These are phyloP conservation scores for Cynopterus brachyotis DNA, from an alignment of 2,113 vertebrate species.

Conservation along the genomic window DNA sequence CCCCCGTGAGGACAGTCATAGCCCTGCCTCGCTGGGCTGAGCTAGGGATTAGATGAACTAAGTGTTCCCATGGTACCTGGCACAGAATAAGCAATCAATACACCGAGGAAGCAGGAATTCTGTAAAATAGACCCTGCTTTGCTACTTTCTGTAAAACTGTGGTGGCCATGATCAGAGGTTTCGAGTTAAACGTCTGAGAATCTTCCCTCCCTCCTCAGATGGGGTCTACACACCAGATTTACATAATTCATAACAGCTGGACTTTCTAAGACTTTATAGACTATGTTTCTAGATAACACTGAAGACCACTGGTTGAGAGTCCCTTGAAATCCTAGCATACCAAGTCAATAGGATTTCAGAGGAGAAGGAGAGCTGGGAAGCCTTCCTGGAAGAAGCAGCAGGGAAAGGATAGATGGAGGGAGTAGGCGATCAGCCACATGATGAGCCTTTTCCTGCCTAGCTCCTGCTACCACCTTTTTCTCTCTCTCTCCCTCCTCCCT, in stretches of 20 bases:
- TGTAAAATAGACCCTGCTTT: neutral
- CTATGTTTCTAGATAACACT: neutral
- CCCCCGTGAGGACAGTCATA: neutral
- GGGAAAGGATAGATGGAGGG: neutral
- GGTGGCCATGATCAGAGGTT: neutral
- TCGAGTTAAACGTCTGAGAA: neutral
- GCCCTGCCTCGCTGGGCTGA: neutral
- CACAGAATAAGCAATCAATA: neutral
- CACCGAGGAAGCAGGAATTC: neutral
- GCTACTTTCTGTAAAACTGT: neutral
- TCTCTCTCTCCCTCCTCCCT: too few relatives aligned
- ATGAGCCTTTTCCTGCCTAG: neutral
- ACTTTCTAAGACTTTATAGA: neutral
- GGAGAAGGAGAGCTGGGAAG: neutral
- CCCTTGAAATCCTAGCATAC: neutral
- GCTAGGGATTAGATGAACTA: neutral
- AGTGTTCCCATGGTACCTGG: neutral
- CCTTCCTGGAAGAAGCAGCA: neutral
- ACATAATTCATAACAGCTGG: constrained; percentile 26
- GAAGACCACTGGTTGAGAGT: neutral
- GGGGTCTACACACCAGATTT: neutral
- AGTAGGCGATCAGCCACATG: neutral
- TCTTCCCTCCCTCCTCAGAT: neutral
- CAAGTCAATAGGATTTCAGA: neutral
- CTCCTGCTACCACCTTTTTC: neutral